These are phyloP conservation scores for Poecilus cupreus DNA, from an alignment of 2,888 invertebrate species.

Conservation along the genomic window DNA sequence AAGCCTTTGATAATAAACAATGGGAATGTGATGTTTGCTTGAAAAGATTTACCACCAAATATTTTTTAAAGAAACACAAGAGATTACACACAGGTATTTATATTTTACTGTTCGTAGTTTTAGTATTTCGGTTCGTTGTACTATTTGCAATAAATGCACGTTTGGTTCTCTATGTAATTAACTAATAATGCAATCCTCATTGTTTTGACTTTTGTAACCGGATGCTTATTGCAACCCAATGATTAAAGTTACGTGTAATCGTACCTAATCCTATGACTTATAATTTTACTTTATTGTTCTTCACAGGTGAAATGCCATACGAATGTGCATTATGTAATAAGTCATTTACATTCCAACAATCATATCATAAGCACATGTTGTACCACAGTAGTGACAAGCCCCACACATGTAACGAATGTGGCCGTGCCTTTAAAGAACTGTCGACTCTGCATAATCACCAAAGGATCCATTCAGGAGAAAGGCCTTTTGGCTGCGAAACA, in stretches of 20 bases:
- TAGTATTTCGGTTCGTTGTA: not conserved
- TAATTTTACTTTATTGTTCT: constrained; percentile 64
- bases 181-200: not conserved
- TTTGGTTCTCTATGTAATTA: not conserved
- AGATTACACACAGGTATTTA: constrained; percentile 85
- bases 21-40: constrained; percentile 91
- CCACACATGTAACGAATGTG: constrained; percentile 83
- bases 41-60: constrained; percentile 91
- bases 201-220: constrained; percentile 26
- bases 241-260: not conserved
- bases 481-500: constrained; percentile 90
- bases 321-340: constrained; percentile 87
- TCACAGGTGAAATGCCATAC: constrained; percentile 89
- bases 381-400: constrained; percentile 93
- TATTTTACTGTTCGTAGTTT: not conserved
- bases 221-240: constrained; percentile 8
- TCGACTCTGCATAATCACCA: constrained; percentile 92
- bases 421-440: constrained; percentile 88
- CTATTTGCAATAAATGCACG: not conserved
- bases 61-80: constrained; percentile 92
- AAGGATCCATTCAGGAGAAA: constrained; percentile 89
- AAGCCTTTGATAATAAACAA: constrained; percentile 80
- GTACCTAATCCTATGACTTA: not conserved
- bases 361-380: constrained; percentile 90
- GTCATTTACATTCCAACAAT: constrained; percentile 92